Evolutionary conservation across 2,797 vertebrate species (phyloP).

Genomic region (Mus minutoides): DNA sequence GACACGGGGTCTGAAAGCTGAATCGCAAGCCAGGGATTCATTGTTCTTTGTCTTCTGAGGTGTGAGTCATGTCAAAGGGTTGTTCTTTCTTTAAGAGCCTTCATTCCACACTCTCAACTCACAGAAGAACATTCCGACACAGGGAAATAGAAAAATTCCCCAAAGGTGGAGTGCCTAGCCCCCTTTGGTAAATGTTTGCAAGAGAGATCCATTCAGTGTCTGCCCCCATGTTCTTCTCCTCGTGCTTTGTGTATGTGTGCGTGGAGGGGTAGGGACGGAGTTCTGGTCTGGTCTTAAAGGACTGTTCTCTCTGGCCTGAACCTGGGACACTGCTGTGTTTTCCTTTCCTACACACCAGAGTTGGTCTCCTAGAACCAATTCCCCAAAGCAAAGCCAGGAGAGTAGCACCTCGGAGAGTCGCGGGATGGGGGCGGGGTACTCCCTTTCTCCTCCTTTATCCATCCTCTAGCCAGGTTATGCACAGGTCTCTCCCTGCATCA

Average conservation of each 20-base stretch:
- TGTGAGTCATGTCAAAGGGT: conserved; percentile 45
- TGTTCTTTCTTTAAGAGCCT: conserved; percentile 58
- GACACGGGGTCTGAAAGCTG: not conserved
- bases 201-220: not conserved
- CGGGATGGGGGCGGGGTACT: not conserved
- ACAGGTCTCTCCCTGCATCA: not conserved
- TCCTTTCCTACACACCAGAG: not conserved
- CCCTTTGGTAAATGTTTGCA: no score
- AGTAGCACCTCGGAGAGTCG: not conserved
- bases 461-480: no score
- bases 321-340: not conserved
- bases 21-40: not conserved
- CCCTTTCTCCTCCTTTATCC: rapidly evolving
- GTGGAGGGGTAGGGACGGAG: not conserved
- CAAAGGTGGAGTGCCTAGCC: not conserved
- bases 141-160: conserved; percentile 6
- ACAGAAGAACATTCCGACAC: not conserved
- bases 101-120: not conserved
- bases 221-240: not conserved
- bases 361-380: not conserved
- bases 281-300: not conserved
- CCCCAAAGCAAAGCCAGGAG: not conserved
- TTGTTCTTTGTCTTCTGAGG: conserved; percentile 60
- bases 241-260: not conserved
- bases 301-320: not conserved